Evolutionary conservation across 2,888 invertebrate genomes (phyloP), one percentile per base, ranked within the genome.

Genomic region (Kryphioiulus occultus): DNA sequence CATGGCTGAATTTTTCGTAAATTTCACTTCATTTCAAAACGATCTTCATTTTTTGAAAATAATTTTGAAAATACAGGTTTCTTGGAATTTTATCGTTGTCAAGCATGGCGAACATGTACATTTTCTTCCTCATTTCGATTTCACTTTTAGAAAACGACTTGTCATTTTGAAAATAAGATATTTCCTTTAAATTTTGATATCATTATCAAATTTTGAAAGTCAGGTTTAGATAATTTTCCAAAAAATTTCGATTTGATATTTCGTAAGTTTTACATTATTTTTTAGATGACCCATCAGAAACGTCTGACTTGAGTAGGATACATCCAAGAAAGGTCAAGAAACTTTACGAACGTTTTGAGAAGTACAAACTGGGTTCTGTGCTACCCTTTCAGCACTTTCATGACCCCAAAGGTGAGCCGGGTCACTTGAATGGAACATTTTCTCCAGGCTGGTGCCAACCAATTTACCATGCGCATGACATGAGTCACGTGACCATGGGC

Each of bases 251-350:
- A 42, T 42, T 42, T 42, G 42, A 5, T 9, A 42, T 47, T 47
- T 47, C 2, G 2, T 47, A 47, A 47, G 3, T n/a, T 59, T 19
- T n/a, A 19, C 53, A 19, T n/a, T 59, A 19, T 3, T 59, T 35
- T 39, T 19, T 19, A 89, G 91, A 90, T 87, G 91, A 91, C 87
- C 91, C 91, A 1, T 85, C 88, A 4, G 91, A 91, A 88, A 89
- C 88, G 12, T 85, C 88, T 30, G 90, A 91, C 87, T 44, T 91
- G 0, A 89, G 90, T 0, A 84, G 85, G 7, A 86, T 84, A 19
- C 88, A 89, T 44, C 90, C 90, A 0, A 88, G 89, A 1, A 86
- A 90, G 22, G 89, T 91, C n/a, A 88, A 88, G 85, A 86, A 88
- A 39, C 87, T 91, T 87, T 86, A 89, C 85, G 68, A 87, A 15